Base-by-base conservation (phyloP, 2,888 invertebrate species). In the Nemotelus pantherinus region DNA sequence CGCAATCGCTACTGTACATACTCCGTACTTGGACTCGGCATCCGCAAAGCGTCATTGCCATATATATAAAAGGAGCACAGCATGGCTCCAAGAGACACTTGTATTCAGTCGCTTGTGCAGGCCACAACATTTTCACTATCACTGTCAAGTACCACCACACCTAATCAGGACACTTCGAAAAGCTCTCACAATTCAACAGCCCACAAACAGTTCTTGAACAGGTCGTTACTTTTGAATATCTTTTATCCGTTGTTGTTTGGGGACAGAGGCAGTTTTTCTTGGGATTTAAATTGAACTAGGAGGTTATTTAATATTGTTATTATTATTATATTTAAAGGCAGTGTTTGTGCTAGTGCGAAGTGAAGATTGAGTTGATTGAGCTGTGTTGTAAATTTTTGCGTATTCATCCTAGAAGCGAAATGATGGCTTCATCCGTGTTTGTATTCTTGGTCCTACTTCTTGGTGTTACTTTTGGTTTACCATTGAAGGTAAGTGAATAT, bases 71-170 rank as follows among this genome's bases (percentile, higher is more conserved):
- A 74, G 74, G 74, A 74, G 74, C 74, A 10, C 74, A 74, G 74
- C 74, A 63, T 48, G 74, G 74, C 74, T 74, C 63, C 74, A 74
- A 74, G n/a, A 48, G 74, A 74, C 74, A 74, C 74, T 74, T 74
- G 10, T 48, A 74, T 74, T 74, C 74, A 63, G 74, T 74, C 74
- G 63, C 48, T 74, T 74, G 74, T 60, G n/a, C 48, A 74, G 63
- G 44, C 50, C 60, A 60, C 60, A 74, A 9, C 60, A 60, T 48
- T 50, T 74, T 60, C 74, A 60, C 47, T 43, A 7, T 39, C 70
- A 70, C 55, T 9, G 70, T 53, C 55, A 53, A 53, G 53, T 70
- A 53, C 55, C 25, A 25, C 25, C 25, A 25, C 25, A 25, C 25
- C 53, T 43, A 55, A 53, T 43, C 47, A 70, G 70, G 70, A 70